Conservation (phyloP, 2,888 invertebrate genomes). For the Lithophane socia region DNA sequence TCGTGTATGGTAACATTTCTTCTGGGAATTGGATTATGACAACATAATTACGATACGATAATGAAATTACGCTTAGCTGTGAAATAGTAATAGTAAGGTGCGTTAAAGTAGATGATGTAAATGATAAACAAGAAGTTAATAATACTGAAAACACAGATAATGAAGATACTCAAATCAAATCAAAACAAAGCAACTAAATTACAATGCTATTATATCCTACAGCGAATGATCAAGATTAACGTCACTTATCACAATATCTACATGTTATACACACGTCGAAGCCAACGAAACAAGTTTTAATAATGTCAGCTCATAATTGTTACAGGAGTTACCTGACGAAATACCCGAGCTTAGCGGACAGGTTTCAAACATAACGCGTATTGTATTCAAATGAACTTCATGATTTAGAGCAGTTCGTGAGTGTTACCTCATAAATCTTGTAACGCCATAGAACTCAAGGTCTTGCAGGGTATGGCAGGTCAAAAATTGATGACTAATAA, state of each 20-base stretch:
- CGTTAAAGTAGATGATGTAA: not conserved
- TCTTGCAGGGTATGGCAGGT: constrained; percentile 37
- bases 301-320: constrained; percentile 42
- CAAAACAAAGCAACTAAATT: constrained; percentile 11
- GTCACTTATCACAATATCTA: constrained; percentile 41
- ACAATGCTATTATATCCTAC: constrained; percentile 14
- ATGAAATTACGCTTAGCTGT: not conserved
- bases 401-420: constrained; percentile 76
- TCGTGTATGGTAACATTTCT: constrained; percentile 24
- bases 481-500: constrained; percentile 39
- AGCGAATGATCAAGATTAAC: constrained; percentile 34
- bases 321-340: constrained; percentile 55
- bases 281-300: constrained; percentile 63
- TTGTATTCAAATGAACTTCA: constrained; percentile 83
- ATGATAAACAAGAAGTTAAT: not conserved
- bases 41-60: constrained; percentile 10
- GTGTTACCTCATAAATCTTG: constrained; percentile 73
- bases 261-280: constrained; percentile 54
- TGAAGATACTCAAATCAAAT: constrained; percentile 1
- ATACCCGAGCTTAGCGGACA: constrained; percentile 66
- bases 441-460: constrained; percentile 64
- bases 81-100: not conserved
- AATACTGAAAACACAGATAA: not conserved
- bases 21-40: constrained; percentile 27
- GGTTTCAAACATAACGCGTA: constrained; percentile 73